phyloP scores from a whole-genome alignment of 2,888 invertebrate species.

The Corbicula japonica region DNA sequence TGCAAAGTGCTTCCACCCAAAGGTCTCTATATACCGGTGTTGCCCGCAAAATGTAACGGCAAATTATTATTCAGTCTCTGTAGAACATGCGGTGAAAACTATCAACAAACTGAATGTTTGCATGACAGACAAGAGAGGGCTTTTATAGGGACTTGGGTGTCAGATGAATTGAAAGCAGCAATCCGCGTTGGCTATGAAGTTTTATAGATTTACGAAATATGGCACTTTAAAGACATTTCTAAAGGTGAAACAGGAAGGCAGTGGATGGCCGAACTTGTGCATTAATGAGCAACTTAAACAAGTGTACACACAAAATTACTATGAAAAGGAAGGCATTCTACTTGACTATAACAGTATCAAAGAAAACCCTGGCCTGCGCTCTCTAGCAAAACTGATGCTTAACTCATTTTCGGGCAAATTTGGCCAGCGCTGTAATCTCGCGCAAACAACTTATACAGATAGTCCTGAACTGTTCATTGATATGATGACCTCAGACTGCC shows the following conservation, averaged over 20 bases:
- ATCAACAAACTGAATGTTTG: constrained; percentile 67
- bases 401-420: constrained; percentile 4
- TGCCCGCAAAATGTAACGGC: constrained; percentile 24
- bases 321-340: too few species aligned
- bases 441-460: constrained; percentile 5
- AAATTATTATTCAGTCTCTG: constrained; percentile 84
- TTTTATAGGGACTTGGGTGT: constrained; percentile 81
- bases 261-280: too few species aligned
- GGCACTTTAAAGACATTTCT: constrained; percentile 20
- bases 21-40: constrained; percentile 18
- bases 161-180: constrained; percentile 73
- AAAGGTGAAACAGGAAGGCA: too few species aligned
- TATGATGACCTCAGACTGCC: neutral
- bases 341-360: too few species aligned
- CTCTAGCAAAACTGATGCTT: neutral
- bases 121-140: constrained; percentile 75
- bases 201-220: constrained; percentile 15
- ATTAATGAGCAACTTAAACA: too few species aligned
- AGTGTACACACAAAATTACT: too few species aligned
- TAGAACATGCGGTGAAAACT: constrained; percentile 44
- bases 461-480: constrained; percentile 4
- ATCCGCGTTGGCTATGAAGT: constrained; percentile 10
- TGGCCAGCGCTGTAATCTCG: neutral
- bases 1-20: constrained; percentile 19
- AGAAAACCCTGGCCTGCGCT: neutral